Conservation (phyloP, 2,113 vertebrate genomes). For the Zosterops lateralis region DNA sequence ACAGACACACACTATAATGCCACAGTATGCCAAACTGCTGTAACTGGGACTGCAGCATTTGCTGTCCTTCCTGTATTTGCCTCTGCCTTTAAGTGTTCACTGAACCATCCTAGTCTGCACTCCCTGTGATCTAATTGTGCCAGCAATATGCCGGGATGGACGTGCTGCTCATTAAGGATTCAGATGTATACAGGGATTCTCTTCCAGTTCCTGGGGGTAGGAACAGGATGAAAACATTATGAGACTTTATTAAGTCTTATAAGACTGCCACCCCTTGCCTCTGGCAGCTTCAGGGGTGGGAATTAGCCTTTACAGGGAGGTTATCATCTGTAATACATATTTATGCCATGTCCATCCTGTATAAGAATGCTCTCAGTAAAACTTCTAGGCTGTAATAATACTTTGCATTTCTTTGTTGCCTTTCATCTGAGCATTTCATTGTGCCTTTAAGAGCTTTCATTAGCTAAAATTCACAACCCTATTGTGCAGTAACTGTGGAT, state of each 20-base stretch:
- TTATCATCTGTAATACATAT: constrained; percentile 25
- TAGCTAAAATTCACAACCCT: constrained; percentile 57
- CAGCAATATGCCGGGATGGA: neutral
- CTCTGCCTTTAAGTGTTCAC: neutral
- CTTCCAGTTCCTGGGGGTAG: neutral
- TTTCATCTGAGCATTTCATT: constrained; percentile 41
- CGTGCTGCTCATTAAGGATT: constrained; percentile 1
- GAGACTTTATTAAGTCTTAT: constrained; percentile 22
- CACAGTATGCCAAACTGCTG: neutral
- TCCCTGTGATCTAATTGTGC: neutral
- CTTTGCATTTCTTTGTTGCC: constrained; percentile 39
- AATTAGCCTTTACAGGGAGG: constrained; percentile 11
- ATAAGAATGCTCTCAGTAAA: constrained; percentile 40
- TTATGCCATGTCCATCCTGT: constrained; percentile 29
- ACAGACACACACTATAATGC: neutral
- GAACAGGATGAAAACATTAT: constrained; percentile 8
- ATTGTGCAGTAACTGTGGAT: constrained; percentile 39
- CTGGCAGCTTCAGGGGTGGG: constrained; percentile 21
- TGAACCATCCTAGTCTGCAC: neutral
- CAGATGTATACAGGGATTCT: neutral
- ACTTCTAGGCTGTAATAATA: constrained; percentile 51
- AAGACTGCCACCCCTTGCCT: constrained; percentile 2
- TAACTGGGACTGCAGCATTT: neutral
- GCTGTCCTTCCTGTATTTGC: neutral
- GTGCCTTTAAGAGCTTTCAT: constrained; percentile 61